A percentile compares a stretch with the other conserved stretches of the same genome.
Evolutionary conservation across 2,888 invertebrate genomes (phyloP).

Genomic region (Empis livida): DNA sequence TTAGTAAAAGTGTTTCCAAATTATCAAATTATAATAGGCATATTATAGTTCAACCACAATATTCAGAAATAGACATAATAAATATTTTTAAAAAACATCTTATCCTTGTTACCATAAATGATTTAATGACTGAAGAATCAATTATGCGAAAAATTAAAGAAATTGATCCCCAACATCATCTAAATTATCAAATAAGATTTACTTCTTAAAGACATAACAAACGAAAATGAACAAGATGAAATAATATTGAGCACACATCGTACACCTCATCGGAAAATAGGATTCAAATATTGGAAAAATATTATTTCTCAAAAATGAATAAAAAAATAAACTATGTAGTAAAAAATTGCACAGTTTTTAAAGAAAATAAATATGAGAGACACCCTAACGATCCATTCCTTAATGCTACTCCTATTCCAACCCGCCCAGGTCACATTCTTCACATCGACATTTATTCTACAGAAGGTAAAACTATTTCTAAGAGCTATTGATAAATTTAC

Average conservation of each 20-base stretch:
- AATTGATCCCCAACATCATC: conserved; percentile 4
- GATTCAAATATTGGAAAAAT: conserved; percentile 4
- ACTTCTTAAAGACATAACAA: conserved; percentile 3
- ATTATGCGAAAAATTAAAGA: conserved; percentile 8
- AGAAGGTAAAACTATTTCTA: conserved; percentile 5
- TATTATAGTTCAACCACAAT: not conserved
- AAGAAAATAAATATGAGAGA: conserved; percentile 1
- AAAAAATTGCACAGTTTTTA: conserved; percentile 1
- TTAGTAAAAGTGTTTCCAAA: not conserved
- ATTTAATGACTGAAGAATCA: conserved; percentile 1
- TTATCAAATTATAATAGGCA: not conserved
- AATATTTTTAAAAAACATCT: not conserved
- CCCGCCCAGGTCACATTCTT: conserved; percentile 4
- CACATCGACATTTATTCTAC: conserved; percentile 8
- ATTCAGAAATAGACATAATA: not conserved
- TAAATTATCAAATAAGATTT: conserved; percentile 4
- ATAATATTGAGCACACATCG: conserved; percentile 1
- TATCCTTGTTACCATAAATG: conserved; percentile 2
- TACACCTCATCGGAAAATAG: conserved; percentile 5
- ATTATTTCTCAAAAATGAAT: conserved; percentile 3
- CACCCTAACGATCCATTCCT: not conserved
- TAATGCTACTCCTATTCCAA: conserved; percentile 5
- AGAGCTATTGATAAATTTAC: conserved; percentile 12
- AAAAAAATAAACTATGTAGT: not conserved
- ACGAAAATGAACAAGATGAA: conserved; percentile 6